Conservation (phyloP, 2,797 vertebrate genomes). For the Scleropages formosus region DNA sequence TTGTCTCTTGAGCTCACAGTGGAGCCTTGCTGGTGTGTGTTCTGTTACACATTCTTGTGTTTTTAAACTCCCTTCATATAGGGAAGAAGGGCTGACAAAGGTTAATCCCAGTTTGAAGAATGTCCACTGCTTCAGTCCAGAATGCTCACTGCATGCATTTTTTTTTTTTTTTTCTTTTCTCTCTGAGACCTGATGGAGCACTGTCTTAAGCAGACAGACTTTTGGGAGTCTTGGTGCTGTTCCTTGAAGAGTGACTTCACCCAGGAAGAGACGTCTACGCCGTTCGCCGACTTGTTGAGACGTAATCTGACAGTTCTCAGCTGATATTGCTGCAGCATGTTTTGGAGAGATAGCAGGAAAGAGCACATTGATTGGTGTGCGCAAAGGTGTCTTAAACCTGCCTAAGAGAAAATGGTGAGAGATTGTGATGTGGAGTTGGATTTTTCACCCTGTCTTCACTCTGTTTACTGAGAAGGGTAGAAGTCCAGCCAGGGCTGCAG, state of each 20-base stretch:
- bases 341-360: too few relatives aligned
- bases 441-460: constrained; percentile 11
- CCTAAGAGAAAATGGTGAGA: constrained; percentile 48
- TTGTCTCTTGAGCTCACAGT: constrained; percentile 29
- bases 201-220: not conserved
- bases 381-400: constrained; percentile 25
- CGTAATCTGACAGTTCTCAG: too few relatives aligned
- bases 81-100: not conserved
- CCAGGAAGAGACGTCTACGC: too few relatives aligned
- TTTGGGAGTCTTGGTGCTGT: too few relatives aligned
- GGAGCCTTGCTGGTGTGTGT: not conserved
- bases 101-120: constrained; percentile 15
- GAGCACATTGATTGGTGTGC: too few relatives aligned
- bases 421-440: constrained; percentile 46
- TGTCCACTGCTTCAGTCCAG: not conserved
- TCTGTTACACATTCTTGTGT: too few relatives aligned
- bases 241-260: too few relatives aligned
- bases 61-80: not conserved
- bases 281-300: too few relatives aligned
- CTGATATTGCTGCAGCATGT: too few relatives aligned
- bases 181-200: not conserved
- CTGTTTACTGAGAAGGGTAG: constrained; percentile 38
- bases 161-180: too few relatives aligned
- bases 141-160: constrained; percentile 18
- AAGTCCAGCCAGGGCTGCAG: constrained; percentile 45